Percentiles rank a stretch among this genome's conserved stretches.
These are phyloP conservation scores for Isichthys henryi DNA, from an alignment of 2,113 vertebrate genomes.

Conservation along the genomic window DNA sequence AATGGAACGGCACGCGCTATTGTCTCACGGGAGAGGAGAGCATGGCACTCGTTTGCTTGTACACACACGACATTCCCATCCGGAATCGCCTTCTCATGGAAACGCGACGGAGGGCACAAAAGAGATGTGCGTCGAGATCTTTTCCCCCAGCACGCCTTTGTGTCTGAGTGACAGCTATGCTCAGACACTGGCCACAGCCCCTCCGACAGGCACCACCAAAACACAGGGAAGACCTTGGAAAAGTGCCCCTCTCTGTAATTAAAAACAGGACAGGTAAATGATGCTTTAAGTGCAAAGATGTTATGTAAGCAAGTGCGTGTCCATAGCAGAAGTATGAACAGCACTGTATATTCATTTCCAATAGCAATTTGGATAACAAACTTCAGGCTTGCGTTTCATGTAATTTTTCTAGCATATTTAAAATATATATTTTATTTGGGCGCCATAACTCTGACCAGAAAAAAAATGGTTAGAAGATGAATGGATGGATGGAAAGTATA, in stretches of 20 bases:
- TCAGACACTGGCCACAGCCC: not conserved
- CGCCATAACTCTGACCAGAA: not conserved
- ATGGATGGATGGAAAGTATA: not conserved
- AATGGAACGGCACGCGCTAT: slow-evolving; percentile 13
- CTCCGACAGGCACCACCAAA: not conserved
- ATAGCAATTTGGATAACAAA: not conserved
- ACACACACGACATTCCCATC: slow-evolving; percentile 7
- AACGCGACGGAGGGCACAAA: not conserved
- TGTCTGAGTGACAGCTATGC: not conserved
- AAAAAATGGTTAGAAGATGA: not conserved
- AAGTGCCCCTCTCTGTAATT: not conserved
- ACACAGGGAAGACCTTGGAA: not conserved
- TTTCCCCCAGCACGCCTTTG: not conserved
- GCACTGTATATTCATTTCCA: not conserved
- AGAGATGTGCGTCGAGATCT: not conserved
- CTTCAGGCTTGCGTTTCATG: not conserved
- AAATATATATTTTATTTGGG: not conserved
- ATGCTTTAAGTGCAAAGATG: not conserved
- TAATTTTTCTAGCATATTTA: not conserved
- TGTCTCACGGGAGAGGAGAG: slow-evolving; percentile 14
- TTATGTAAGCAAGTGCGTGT: not conserved
- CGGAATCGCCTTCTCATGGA: not conserved
- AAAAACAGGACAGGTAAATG: not conserved
- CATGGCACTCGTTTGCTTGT: not conserved
- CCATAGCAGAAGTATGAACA: not conserved